Conservation (phyloP, 2,888 invertebrate species). For the Stenchaetothrips biformis region DNA sequence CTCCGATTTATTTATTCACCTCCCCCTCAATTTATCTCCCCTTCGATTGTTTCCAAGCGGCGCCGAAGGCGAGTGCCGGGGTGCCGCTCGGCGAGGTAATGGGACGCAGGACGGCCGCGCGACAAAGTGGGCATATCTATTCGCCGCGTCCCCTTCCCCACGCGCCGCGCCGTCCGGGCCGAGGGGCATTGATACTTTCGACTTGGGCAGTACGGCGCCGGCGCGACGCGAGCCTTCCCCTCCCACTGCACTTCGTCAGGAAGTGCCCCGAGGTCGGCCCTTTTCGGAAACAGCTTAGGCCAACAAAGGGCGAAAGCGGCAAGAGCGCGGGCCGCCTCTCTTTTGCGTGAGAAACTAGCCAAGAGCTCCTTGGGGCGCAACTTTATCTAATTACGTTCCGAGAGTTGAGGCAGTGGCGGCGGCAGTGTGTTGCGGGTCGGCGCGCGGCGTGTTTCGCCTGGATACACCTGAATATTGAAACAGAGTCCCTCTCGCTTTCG, state of each 20-base stretch:
- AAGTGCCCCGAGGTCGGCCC: background rate
- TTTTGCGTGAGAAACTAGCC: background rate
- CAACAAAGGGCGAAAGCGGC: too few relatives aligned
- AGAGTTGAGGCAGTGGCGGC: too few relatives aligned
- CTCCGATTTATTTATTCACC: too few relatives aligned
- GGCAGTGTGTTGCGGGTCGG: too few relatives aligned
- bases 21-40: too few relatives aligned
- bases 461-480: background rate
- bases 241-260: background rate
- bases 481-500: background rate
- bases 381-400: background rate
- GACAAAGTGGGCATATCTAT: constrained; percentile 1
- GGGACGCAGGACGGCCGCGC: background rate
- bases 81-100: too few relatives aligned
- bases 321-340: background rate
- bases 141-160: background rate
- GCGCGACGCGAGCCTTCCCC: background rate
- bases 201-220: background rate
- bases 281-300: too few relatives aligned
- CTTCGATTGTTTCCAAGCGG: too few relatives aligned
- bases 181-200: background rate
- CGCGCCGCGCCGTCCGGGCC: background rate
- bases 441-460: too few relatives aligned
- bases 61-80: too few relatives aligned
- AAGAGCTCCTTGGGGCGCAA: background rate